Base-by-base conservation (phyloP, 2,797 vertebrate species). In the Emys orbicularis region DNA sequence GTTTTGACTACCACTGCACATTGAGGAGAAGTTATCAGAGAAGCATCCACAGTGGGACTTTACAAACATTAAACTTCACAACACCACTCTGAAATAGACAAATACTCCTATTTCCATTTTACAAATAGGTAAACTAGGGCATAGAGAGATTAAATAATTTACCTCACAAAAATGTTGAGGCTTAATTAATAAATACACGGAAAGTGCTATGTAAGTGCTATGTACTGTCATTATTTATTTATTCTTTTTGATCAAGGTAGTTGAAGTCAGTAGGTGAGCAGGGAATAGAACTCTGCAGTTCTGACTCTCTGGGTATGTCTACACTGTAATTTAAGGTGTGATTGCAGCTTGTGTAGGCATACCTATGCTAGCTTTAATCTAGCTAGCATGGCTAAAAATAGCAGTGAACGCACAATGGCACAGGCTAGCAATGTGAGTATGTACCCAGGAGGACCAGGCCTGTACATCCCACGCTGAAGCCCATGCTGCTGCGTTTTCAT, bases 151-250 rank as follows among this genome's bases (percentile, higher is more conserved):
- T 61, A 31, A 54, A 31, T 88, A 50, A 13, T 15, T 90, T 41
- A 13, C 50, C 0, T 90, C 79, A 12, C 3, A 77, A 23, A 77
- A 12, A 3, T 41, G 8, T 61, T 61, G 2, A 0, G 7, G 21
- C 19, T 54, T 19, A 0, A 79, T 49, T 52, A 31, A 37, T 76
- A 87, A 88, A 83, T 52, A 34, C 34, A 5, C 77, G 65, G 16
- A 18, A 68, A n/a, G 34, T 68, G 31, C 34, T 23, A 74, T 31
- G 80, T 92, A 68, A n/a, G 34, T 68, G 31, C 34, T 23, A 74
- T 31, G 80, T 92, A 10, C 44, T 84, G 27, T 87, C 53, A 21
- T 41, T 41, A 41, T 41, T 54, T 90, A 37, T 81, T 94, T 85
- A 31, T 49, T 89, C 87, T 12, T 79, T 88, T 81, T 57, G 1